Evolutionary conservation across 2,797 vertebrate genomes (phyloP).

Genomic region (Xenops minutus): DNA sequence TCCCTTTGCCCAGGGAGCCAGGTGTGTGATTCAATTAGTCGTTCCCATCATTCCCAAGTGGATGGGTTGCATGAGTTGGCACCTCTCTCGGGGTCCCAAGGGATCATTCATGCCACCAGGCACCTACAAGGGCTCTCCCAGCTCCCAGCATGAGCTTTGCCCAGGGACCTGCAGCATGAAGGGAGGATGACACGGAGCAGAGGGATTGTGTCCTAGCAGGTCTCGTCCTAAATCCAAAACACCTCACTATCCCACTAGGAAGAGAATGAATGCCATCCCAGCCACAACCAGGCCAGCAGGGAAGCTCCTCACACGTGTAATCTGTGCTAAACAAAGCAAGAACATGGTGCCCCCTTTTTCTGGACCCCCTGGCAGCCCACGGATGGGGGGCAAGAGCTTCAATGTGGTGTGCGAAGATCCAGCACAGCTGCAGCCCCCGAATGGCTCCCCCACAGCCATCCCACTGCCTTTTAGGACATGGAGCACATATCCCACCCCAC

Average conservation of each 20-base stretch:
- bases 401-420: accelerated
- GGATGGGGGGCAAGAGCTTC: accelerated
- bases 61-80: neutral
- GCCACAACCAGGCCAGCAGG: neutral
- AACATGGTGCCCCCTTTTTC: accelerated
- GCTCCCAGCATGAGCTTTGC: neutral
- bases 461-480: neutral
- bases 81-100: accelerated
- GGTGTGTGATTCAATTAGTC: accelerated
- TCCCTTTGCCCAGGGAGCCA: neutral
- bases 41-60: accelerated
- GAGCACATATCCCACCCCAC: neutral
- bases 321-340: accelerated
- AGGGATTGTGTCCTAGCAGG: too few relatives aligned
- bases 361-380: accelerated
- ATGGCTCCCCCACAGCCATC: neutral
- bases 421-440: neutral
- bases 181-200: neutral
- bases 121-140: accelerated
- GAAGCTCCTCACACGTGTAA: accelerated
- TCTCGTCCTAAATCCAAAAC: neutral
- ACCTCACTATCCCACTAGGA: neutral
- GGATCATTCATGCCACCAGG: accelerated
- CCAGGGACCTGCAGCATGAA: accelerated
- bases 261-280: neutral